Evolutionary conservation across 2,113 vertebrate genomes (phyloP).

Genomic region (Elaphurus davidianus): DNA sequence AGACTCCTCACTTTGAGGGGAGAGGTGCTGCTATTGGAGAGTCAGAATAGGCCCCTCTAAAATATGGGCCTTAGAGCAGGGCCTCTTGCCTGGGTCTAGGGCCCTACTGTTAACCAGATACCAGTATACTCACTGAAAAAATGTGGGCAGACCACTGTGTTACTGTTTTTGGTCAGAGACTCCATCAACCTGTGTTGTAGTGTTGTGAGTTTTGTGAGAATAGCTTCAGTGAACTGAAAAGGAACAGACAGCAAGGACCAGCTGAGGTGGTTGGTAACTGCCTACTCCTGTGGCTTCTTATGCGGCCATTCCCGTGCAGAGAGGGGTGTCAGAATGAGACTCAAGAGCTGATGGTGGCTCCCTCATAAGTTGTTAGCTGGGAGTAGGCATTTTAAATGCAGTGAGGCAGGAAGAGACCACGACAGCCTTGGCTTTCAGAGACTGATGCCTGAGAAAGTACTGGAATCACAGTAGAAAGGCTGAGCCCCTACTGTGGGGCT

Average conservation of each 20-base stretch:
- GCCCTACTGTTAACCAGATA: neutral
- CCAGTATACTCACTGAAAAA: neutral
- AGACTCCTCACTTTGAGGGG: neutral
- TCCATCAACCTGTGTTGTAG: neutral
- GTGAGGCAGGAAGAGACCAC: neutral
- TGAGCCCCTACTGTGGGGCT: neutral
- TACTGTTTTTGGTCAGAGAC: neutral
- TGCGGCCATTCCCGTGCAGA: neutral
- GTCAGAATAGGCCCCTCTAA: neutral
- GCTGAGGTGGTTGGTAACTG: neutral
- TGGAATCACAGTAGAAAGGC: neutral
- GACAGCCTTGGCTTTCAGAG: neutral
- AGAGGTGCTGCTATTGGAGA: neutral
- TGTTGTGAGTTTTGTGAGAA: neutral
- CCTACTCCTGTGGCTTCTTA: neutral
- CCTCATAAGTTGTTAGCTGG: neutral
- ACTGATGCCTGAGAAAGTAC: neutral
- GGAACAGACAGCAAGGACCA: neutral
- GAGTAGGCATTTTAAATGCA: conserved; percentile 27
- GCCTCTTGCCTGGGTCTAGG: neutral
- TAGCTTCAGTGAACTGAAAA: conserved; percentile 27
- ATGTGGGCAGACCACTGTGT: neutral
- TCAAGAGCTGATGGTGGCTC: neutral
- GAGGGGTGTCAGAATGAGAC: neutral
- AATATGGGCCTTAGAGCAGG: neutral